Evolutionary conservation across 1,140 invertebrate species (phyloP), one percentile per base, ranked within the genome.

Genomic region (Helicoverpa zea): DNA sequence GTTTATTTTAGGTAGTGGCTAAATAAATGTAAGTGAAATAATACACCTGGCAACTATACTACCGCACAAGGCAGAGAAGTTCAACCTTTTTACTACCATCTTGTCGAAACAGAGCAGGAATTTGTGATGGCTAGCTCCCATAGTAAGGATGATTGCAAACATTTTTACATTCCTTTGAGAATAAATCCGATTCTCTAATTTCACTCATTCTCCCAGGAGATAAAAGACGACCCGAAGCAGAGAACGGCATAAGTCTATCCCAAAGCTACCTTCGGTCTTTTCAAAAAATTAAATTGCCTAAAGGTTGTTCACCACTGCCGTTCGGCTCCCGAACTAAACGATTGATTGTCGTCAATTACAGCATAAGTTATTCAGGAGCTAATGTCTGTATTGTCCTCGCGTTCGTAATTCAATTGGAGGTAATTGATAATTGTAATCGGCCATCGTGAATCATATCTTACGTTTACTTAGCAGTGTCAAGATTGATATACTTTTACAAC

Each of bases 341-440:
- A 18, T 30, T 54, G 68, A 72, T 72, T 72, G 68, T 52, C 49
- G 49, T 43, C 68, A 72, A 72, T 72, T 72, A 72, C 14, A 52
- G 68, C 49, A 72, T 72, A 30, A 72, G 49, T 72, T 54, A 72
- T 72, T 72, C 70, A 73, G 29, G 23, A 43, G 29, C 51, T 73
- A 58, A 73, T 56, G 30, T 73, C 29, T 61, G 58, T 76, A 76
- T 61, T 61, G 56, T 49, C 73, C 35, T 59, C 43, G 29, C n/a
- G 56, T 49, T 30, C 11, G 56, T 63, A 63, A 61, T 76, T 51
- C 56, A 76, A 76, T 76, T 76, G 30, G 43, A 29, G 73, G 56
- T 76, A 76, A 76, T 76, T 63, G 73, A 76, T 76, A 76, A 76
- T 63, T 63, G 56, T 76, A 76, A 76, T 76, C 73, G 56, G 73